Evolutionary conservation across 1,140 invertebrate genomes (phyloP).

Genomic region (Triops longicaudatus): DNA sequence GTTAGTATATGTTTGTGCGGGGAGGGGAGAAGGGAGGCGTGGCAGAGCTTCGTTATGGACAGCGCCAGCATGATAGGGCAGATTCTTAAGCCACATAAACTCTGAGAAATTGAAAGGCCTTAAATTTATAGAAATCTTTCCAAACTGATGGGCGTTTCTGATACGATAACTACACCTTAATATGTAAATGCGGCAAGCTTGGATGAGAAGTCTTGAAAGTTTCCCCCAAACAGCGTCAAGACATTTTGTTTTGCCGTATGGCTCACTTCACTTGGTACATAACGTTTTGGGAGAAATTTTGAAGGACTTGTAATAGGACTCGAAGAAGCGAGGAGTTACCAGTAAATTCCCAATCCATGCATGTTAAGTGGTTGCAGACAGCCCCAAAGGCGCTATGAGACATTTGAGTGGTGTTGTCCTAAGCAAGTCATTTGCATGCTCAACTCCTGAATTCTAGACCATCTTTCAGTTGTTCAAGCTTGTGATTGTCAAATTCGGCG

Average conservation of each 20-base stretch:
- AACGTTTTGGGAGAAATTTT: background rate
- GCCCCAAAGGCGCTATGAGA: background rate
- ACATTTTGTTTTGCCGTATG: no score
- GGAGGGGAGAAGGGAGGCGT: background rate
- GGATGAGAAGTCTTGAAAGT: background rate
- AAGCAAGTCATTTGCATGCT: constrained; percentile 12
- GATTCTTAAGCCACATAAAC: background rate
- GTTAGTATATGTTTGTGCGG: background rate
- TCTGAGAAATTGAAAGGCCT: background rate
- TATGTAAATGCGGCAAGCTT: background rate
- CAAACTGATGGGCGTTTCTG: background rate
- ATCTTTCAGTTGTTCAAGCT: background rate
- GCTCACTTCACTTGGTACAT: background rate
- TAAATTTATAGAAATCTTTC: background rate
- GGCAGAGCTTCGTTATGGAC: background rate
- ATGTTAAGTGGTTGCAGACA: constrained; percentile 15
- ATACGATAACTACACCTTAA: background rate
- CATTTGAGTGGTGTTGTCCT: constrained; percentile 7
- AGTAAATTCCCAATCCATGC: constrained; percentile 15
- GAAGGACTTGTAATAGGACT: background rate
- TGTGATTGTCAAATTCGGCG: constrained; percentile 4
- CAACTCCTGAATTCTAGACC: background rate
- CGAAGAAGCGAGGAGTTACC: background rate
- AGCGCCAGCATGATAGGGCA: background rate
- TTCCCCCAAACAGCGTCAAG: no score